phyloP scores from a whole-genome alignment of 2,888 invertebrate genomes.

The Deroplatys truncata region DNA sequence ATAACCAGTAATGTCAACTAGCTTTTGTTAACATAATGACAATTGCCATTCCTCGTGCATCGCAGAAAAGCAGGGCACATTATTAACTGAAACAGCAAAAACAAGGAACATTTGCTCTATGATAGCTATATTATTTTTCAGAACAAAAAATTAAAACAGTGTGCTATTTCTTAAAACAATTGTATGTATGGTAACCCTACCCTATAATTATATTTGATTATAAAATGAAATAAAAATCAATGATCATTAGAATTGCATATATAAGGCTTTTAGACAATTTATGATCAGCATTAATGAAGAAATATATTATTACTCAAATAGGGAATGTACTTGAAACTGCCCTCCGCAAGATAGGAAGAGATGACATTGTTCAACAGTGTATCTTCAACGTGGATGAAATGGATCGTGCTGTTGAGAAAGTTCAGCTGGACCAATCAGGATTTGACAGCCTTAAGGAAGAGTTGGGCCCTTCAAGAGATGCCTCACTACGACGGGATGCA shows the following conservation, averaged over 20 bases:
- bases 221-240: neutral
- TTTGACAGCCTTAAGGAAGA: slow-evolving; percentile 62
- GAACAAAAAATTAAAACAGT: too few species aligned
- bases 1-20: too few species aligned
- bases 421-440: slow-evolving; percentile 53
- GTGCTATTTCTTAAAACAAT: too few species aligned
- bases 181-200: too few species aligned
- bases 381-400: slow-evolving; percentile 54
- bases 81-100: too few species aligned
- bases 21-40: too few species aligned
- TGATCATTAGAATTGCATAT: neutral
- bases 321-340: slow-evolving; percentile 77
- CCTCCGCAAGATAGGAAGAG: slow-evolving; percentile 78
- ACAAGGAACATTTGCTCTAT: too few species aligned
- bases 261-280: neutral
- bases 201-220: too few species aligned
- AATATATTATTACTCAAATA: slow-evolving; percentile 33
- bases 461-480: slow-evolving; percentile 60
- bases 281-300: neutral
- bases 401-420: slow-evolving; percentile 54
- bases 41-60: too few species aligned
- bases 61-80: too few species aligned
- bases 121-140: too few species aligned
- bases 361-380: slow-evolving; percentile 86
- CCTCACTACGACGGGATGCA: slow-evolving; percentile 64